Percentiles rank a stretch among this genome's conserved stretches.
Conservation (phyloP, 1,140 invertebrate genomes). For the Drosophila chauvacae region DNA sequence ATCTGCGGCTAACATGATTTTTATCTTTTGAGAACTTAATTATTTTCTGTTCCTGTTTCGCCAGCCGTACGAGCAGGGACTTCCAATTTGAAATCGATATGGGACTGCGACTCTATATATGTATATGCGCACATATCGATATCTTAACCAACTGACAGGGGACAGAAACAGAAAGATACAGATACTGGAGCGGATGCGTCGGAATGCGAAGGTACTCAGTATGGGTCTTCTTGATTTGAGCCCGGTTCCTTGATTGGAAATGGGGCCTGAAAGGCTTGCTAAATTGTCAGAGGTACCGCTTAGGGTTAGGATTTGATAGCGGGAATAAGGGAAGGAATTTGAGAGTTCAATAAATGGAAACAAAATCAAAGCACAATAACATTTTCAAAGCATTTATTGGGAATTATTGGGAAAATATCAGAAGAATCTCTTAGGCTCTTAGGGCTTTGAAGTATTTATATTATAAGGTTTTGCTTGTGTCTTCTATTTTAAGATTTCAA, state of each 20-base stretch:
- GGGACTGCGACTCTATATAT: constrained; percentile 17
- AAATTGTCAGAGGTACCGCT: constrained; percentile 1
- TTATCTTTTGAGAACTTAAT: constrained; percentile 84
- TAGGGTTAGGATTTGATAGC: neutral
- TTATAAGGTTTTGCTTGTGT: no score
- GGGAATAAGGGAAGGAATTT: neutral
- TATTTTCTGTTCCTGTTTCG: constrained; percentile 72
- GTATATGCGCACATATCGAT: constrained; percentile 36
- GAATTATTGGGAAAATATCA: no score
- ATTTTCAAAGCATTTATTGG: neutral
- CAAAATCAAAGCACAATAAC: neutral
- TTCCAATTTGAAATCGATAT: constrained; percentile 75
- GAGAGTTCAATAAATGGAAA: neutral
- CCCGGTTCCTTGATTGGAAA: constrained; percentile 20
- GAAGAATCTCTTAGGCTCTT: no score
- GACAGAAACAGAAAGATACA: constrained; percentile 35
- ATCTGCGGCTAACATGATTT: constrained; percentile 82
- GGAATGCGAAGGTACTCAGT: constrained; percentile 65
- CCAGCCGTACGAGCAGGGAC: constrained; percentile 48
- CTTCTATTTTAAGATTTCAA: no score
- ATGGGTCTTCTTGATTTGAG: constrained; percentile 4
- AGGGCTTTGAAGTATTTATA: no score
- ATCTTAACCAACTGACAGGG: constrained; percentile 50
- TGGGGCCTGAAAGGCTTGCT: neutral
- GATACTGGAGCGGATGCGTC: constrained; percentile 51